Evolutionary conservation across 2,888 invertebrate genomes (phyloP).

Genomic region (Petrolisthes cinctipes): DNA sequence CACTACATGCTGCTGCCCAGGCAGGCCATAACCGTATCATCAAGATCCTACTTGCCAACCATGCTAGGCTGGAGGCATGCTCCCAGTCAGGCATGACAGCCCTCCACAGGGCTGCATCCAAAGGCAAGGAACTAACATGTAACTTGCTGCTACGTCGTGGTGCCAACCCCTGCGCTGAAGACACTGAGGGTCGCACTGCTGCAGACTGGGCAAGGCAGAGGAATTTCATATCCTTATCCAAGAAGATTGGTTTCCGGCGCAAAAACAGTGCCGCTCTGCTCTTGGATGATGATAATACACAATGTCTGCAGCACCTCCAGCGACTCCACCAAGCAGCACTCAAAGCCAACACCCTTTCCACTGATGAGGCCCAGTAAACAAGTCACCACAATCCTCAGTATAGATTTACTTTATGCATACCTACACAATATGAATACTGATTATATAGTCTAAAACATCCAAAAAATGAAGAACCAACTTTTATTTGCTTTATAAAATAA

Average conservation of each 20-base stretch:
- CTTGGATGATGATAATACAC: not conserved
- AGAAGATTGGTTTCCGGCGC: slow-evolving; percentile 44
- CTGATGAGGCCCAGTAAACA: not conserved
- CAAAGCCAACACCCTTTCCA: not conserved
- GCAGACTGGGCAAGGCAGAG: slow-evolving; percentile 58
- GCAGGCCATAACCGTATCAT: slow-evolving; percentile 92
- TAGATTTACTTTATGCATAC: too few species aligned
- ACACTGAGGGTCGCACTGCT: slow-evolving; percentile 44
- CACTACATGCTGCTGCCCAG: slow-evolving; percentile 76
- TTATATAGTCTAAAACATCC: too few species aligned
- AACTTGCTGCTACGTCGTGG: slow-evolving; percentile 47
- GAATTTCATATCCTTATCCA: slow-evolving; percentile 43
- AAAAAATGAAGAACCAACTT: too few species aligned
- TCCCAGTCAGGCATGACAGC: slow-evolving; percentile 55
- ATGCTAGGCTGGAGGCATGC: slow-evolving; percentile 27
- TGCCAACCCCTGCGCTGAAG: slow-evolving; percentile 34
- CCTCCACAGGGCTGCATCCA: slow-evolving; percentile 55
- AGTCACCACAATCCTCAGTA: too few species aligned
- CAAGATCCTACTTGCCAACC: slow-evolving; percentile 82
- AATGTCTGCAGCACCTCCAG: slow-evolving; percentile 30
- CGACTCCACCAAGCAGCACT: slow-evolving; percentile 44
- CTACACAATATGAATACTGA: too few species aligned
- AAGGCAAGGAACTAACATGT: slow-evolving; percentile 54
- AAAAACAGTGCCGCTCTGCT: slow-evolving; percentile 39
- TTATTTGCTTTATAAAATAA: too few species aligned